These are phyloP conservation scores for Copsychus sechellarum DNA, from an alignment of 2,113 vertebrate species.

Conservation along the genomic window DNA sequence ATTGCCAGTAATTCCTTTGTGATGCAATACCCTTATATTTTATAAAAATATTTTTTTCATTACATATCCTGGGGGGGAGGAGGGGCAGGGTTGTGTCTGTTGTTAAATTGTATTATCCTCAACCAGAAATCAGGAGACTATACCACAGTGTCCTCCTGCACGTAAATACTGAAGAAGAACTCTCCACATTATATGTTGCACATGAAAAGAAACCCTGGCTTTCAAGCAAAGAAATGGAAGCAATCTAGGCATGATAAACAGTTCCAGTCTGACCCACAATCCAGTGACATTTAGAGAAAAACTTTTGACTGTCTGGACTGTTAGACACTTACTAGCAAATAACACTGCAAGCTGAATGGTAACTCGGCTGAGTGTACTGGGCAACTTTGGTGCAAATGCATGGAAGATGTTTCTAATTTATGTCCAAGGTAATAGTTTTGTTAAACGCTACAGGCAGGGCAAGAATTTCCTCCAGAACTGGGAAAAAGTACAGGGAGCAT, in stretches of 20 bases:
- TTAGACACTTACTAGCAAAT: background rate
- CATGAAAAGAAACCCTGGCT: background rate
- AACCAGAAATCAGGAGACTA: background rate
- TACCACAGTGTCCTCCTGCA: accelerated
- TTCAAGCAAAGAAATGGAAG: background rate
- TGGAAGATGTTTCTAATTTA: background rate
- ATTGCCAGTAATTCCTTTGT: background rate
- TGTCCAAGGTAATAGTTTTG: background rate
- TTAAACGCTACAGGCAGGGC: background rate
- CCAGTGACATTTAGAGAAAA: background rate
- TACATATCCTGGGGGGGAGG: background rate
- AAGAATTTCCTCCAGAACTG: background rate
- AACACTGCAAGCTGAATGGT: background rate
- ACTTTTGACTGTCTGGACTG: background rate
- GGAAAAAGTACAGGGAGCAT: background rate
- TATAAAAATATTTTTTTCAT: background rate
- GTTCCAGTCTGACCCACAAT: background rate
- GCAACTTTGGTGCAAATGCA: background rate
- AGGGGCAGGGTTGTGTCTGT: background rate
- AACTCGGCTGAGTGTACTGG: background rate
- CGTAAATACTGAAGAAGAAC: background rate
- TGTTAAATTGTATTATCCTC: background rate
- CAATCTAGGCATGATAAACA: background rate
- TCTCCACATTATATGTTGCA: background rate
- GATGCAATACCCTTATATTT: background rate